Evolutionary conservation across 2,113 vertebrate species (phyloP).

Genomic region (Galbula dea): DNA sequence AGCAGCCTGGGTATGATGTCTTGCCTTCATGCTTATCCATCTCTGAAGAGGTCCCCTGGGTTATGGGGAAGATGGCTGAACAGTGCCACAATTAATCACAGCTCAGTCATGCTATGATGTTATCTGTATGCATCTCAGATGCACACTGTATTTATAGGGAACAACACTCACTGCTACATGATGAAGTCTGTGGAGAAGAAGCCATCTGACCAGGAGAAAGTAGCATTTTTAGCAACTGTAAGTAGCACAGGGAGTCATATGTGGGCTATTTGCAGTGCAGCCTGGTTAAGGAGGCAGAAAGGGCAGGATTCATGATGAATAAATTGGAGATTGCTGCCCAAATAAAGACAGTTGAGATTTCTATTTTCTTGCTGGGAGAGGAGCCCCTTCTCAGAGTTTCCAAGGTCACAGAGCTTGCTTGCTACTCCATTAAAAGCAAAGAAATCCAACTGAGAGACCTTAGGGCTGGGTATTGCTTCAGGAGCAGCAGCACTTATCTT

Average conservation of each 20-base stretch:
- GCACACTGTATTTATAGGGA: background rate
- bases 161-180: background rate
- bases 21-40: constrained; percentile 1
- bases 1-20: background rate
- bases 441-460: background rate
- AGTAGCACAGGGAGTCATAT: background rate
- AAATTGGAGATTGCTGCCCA: background rate
- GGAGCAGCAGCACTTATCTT: background rate
- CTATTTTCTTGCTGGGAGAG: background rate
- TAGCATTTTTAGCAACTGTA: constrained; percentile 9
- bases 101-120: background rate
- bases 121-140: constrained; percentile 5
- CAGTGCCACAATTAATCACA: background rate
- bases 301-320: background rate
- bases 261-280: background rate
- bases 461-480: background rate
- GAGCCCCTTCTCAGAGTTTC: background rate
- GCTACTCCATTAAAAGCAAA: background rate
- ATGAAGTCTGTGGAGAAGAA: background rate
- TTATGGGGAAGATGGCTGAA: background rate
- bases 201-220: background rate
- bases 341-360: background rate
- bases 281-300: background rate
- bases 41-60: background rate
- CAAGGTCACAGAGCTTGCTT: background rate